Evolutionary conservation across 2,888 invertebrate genomes (phyloP).

Genomic region (Rhopalosiphum nymphaeae): DNA sequence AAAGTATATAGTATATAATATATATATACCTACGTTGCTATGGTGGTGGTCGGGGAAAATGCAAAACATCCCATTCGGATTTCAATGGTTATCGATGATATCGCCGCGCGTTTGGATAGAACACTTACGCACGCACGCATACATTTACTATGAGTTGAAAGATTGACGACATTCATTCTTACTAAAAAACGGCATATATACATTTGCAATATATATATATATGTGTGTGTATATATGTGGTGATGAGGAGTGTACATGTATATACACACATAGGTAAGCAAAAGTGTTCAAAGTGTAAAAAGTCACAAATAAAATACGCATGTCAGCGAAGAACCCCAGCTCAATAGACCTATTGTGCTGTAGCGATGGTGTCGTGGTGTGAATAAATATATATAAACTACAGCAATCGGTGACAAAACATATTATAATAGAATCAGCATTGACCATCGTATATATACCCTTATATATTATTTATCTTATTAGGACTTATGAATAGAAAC

Average conservation of each 20-base stretch:
- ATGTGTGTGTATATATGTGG: neutral
- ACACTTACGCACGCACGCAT: neutral
- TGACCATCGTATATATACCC: neutral
- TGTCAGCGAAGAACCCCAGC: neutral
- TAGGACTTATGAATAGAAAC: neutral
- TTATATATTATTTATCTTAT: neutral
- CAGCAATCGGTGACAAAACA: conserved; percentile 9
- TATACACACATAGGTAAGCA: neutral
- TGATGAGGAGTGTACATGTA: neutral
- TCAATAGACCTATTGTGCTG: conserved; percentile 21
- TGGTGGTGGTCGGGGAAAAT: neutral
- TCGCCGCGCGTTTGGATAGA: neutral
- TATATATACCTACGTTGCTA: neutral
- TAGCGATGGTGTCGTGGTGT: neutral
- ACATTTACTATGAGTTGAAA: neutral
- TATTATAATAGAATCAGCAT: neutral
- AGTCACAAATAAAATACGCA: conserved; percentile 28
- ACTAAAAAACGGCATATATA: neutral
- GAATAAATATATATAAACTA: neutral
- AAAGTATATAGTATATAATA: neutral
- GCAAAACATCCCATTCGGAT: conserved; percentile 17
- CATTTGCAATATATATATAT: too few relatives aligned
- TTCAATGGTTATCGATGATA: conserved; percentile 24
- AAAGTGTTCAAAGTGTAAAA: neutral
- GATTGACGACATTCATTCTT: conserved; percentile 17